A percentile compares a stretch with the other conserved stretches of the same genome.
These are phyloP conservation scores for Empis stercorea DNA, from an alignment of 2,888 invertebrate species.

Conservation along the genomic window DNA sequence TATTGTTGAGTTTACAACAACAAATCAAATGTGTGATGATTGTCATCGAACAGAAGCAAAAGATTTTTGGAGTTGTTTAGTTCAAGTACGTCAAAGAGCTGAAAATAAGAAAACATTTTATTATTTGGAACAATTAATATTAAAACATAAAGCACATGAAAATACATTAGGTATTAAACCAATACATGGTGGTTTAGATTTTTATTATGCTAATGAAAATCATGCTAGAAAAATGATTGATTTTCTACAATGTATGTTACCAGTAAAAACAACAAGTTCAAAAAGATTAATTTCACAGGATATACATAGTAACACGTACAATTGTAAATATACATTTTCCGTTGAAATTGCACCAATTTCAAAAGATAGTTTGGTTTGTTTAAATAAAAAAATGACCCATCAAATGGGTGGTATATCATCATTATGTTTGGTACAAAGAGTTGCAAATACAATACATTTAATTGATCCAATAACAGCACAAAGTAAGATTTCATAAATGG, in stretches of 20 bases:
- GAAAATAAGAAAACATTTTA: constrained; percentile 95
- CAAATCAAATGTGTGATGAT: constrained; percentile 93
- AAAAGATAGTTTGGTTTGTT: constrained; percentile 84
- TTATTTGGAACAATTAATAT: constrained; percentile 90
- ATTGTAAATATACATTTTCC: constrained; percentile 89
- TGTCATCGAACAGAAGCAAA: constrained; percentile 96
- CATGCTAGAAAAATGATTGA: constrained; percentile 92
- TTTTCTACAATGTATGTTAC: constrained; percentile 77
- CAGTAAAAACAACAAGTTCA: constrained; percentile 76
- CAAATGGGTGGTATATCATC: constrained; percentile 79
- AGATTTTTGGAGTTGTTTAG: constrained; percentile 90
- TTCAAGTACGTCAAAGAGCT: constrained; percentile 75
- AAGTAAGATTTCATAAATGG: constrained; percentile 40
- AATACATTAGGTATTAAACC: constrained; percentile 81
- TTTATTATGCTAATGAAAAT: constrained; percentile 79
- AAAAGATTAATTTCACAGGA: constrained; percentile 96
- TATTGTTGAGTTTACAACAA: constrained; percentile 82
- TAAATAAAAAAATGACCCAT: constrained; percentile 74
- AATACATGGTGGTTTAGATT: constrained; percentile 82
- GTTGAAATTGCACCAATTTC: constrained; percentile 94
- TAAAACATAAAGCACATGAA: constrained; percentile 89
- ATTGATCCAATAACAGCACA: constrained; percentile 85
- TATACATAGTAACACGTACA: constrained; percentile 89
- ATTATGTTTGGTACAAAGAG: constrained; percentile 75
- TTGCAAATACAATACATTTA: constrained; percentile 79